Evolutionary conservation across 2,113 vertebrate genomes (phyloP).

Genomic region (Pantherophis guttatus): DNA sequence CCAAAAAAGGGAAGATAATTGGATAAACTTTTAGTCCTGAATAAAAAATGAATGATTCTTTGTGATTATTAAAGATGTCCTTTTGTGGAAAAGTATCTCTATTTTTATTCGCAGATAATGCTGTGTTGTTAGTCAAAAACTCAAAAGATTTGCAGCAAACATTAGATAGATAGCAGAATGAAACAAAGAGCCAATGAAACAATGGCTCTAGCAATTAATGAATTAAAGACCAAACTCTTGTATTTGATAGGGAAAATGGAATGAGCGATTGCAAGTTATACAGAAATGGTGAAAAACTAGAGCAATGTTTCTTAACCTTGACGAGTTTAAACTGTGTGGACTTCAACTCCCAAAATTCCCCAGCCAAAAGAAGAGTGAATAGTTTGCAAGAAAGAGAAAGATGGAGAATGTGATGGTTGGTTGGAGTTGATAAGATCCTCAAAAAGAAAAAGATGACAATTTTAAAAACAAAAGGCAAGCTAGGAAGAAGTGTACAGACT

Average conservation of each 20-base stretch:
- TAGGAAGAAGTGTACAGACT: not conserved
- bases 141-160: not conserved
- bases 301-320: not conserved
- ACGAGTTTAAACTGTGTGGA: not conserved
- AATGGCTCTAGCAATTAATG: not conserved
- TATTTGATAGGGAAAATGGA: not conserved
- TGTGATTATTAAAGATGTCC: not conserved
- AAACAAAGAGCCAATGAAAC: not conserved
- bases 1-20: not conserved
- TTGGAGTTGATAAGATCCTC: not conserved
- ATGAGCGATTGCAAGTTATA: not conserved
- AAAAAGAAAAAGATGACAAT: not conserved
- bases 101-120: not conserved
- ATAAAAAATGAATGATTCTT: not conserved
- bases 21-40: not conserved
- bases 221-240: not conserved
- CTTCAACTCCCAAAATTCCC: not conserved
- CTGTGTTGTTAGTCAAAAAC: not conserved
- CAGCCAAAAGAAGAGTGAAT: not conserved
- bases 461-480: not conserved
- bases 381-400: not conserved
- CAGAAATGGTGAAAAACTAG: not conserved
- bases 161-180: not conserved
- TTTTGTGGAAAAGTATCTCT: not conserved
- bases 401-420: not conserved